Evolutionary conservation across 2,797 vertebrate genomes (phyloP).

Genomic region (Eurystomus glaucurus): DNA sequence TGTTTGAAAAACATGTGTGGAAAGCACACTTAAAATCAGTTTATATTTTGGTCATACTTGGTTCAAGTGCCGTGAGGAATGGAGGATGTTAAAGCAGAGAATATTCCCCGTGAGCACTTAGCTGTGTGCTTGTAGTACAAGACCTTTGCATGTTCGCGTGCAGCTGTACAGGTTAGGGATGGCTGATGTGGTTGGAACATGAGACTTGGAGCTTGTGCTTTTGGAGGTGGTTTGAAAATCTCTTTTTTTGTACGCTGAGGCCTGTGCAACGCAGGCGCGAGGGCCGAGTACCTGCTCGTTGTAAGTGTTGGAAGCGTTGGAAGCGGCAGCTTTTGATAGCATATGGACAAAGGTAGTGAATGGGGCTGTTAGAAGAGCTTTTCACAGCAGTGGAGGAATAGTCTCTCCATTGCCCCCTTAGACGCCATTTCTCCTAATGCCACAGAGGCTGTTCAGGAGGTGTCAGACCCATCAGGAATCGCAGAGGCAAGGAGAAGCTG

Average conservation of each 20-base stretch:
- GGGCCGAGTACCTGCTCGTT: too few relatives aligned
- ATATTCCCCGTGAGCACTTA: neutral
- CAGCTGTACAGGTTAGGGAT: rapidly evolving
- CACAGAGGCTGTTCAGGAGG: neutral
- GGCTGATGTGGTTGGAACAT: neutral
- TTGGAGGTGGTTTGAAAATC: neutral
- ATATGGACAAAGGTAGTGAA: too few relatives aligned
- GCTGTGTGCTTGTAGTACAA: rapidly evolving
- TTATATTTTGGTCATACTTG: rapidly evolving
- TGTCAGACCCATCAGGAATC: rapidly evolving
- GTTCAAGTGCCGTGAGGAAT: neutral
- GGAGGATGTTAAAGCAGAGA: neutral
- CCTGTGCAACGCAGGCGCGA: too few relatives aligned
- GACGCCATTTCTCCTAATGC: neutral
- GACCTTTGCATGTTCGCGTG: neutral
- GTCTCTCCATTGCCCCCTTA: rapidly evolving
- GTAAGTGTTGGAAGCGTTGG: too few relatives aligned
- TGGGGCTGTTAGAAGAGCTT: too few relatives aligned
- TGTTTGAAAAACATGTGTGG: neutral
- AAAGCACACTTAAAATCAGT: neutral
- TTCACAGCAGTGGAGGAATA: neutral
- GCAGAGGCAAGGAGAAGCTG: rapidly evolving
- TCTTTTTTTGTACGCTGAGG: too few relatives aligned
- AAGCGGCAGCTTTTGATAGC: too few relatives aligned
- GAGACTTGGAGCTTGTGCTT: neutral